Base-by-base conservation (phyloP, 2,888 invertebrate genomes). In the Elegia similella region DNA sequence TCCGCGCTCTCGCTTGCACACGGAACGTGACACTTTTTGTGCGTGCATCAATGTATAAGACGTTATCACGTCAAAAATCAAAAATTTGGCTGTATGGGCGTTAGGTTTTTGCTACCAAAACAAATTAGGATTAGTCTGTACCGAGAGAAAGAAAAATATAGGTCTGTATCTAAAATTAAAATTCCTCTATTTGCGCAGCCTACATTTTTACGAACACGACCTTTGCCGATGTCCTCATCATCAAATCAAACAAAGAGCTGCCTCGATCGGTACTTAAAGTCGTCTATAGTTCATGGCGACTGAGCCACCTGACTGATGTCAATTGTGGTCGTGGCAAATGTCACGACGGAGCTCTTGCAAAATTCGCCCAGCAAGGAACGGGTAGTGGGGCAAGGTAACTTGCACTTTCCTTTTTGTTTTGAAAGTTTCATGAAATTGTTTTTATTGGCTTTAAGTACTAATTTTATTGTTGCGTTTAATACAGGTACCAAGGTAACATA, bases 221-320 rank as follows among this genome's bases (percentile, higher is more conserved):
- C 48, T 48, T 15, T 48, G 7, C 7, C 10, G 32, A 48, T 48
- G 48, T 48, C 48, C 29, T 48, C 30, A 32, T 48, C 6, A 38
- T n/a, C n/a, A 38, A 12, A 38, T n/a, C n/a, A 38, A 38, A 38
- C 38, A 38, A 38, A 38, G 38, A n/a, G 12, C 10, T 38, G n/a
- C 38, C 38, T 38, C 38, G 38, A 29, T 17, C 34, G 10, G 50
- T 50, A 34, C 34, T 17, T 50, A 38, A 47, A 47, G 42, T 44
- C 30, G 48, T 32, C 15, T 32, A 55, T 55, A 55, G 54, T 55
- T 55, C 54, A 55, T 43, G 54, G 54, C 16, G 16, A 30, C 30
- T 34, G 43, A 53, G 23, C 16, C 15, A 32, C 43, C 30, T 53
- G 54, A 55, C 32, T 44, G 34, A 44, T 55, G 54, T 32, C 54